Base-by-base conservation (phyloP, 2,113 vertebrate genomes). In the Tapirus terrestris region DNA sequence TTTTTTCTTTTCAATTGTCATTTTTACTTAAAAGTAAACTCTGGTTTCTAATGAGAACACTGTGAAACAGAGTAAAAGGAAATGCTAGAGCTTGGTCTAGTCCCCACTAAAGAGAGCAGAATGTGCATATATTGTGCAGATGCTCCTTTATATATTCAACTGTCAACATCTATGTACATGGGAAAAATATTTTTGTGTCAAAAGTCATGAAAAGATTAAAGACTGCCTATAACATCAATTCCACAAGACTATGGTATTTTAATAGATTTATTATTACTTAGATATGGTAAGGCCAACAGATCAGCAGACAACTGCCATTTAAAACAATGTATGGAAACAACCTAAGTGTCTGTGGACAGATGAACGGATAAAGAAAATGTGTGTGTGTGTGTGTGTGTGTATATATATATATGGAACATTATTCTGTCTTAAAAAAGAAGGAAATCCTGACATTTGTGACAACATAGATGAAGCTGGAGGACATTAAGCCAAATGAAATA, bases 21-120 rank as follows among this genome's bases (percentile, higher is more conserved):
- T 77, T 96, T 94, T 89, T 53, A 36, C 63, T 79, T 96, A 61
- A 58, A 76, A 84, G 63, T 20, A 87, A 93, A 76, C 51, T 91
- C 80, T 63, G 56, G 36, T 70, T 89, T 72, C 56, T 33, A 91
- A 16, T 36, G 68, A 13, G 11, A 80, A 3, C 4, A 2, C 61
- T n/a, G 9, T 27, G n/a, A 83, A 84, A 65, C 23, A 36, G 36
- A 73, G 3, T 45, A 23, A 70, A 73, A 65, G 17, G 51, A 80
- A 93, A 56, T 29, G 31, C 31, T 5, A 2, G 45, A 43, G 39
- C 27, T 39, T 29, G 4, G 51, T 20, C 53, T 43, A 39, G 6
- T 29, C 23, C 31, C 27, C 3, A 23, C 43, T 3, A 0, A 29
- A 48, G 51, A 5, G 48, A 25, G 21, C 51, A 27, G 11, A 48